Percentiles rank a stretch among this genome's conserved stretches.
Conservation (phyloP, 1,140 invertebrate species). For the Brachionus asplanchnoidis region DNA sequence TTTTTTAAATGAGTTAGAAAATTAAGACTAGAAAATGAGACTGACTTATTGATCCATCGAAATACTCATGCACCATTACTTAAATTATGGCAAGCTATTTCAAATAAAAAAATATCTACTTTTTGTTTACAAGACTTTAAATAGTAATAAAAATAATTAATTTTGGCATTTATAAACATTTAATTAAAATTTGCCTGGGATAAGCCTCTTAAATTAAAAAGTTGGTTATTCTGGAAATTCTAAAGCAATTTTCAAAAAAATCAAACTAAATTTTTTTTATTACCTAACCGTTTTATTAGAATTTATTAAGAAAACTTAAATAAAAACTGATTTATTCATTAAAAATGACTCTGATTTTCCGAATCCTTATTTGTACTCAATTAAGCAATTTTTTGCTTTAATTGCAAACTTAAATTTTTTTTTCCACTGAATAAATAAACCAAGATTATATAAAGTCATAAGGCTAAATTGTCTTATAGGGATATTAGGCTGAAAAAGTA, state of each 20-base stretch:
- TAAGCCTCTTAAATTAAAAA: not conserved
- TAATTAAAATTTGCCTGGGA: not conserved
- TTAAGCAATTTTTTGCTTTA: slow-evolving; percentile 22
- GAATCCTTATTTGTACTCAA: slow-evolving; percentile 28
- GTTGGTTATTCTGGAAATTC: not conserved
- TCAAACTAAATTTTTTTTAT: not conserved
- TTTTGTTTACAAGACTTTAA: not conserved
- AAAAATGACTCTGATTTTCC: not conserved
- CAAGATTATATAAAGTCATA: not conserved
- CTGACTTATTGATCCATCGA: not conserved
- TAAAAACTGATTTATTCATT: slow-evolving; percentile 3
- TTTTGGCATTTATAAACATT: not conserved
- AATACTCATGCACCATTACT: not conserved
- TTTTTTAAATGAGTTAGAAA: not conserved
- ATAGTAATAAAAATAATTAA: not conserved
- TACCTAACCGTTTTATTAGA: not conserved
- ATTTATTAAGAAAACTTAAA: slow-evolving; percentile 6
- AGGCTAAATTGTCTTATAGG: not conserved
- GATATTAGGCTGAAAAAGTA: not conserved
- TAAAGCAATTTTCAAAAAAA: not conserved
- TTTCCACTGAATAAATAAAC: slow-evolving; percentile 31
- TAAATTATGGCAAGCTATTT: not conserved
- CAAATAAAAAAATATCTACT: not conserved
- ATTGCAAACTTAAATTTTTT: slow-evolving; percentile 25
- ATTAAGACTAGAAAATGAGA: not conserved